Conservation (phyloP, 2,888 invertebrate species). For the Apamea epomidion region DNA sequence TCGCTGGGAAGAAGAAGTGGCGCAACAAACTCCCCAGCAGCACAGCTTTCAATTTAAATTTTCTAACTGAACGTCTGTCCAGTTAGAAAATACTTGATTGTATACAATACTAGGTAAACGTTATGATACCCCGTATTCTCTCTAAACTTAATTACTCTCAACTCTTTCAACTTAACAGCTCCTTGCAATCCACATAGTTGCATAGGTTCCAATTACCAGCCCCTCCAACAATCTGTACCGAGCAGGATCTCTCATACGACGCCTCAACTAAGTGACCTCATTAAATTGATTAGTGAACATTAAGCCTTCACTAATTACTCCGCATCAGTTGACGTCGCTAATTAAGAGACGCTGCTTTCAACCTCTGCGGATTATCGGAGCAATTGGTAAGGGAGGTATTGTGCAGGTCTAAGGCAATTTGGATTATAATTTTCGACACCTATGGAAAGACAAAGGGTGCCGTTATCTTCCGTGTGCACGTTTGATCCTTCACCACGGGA, state of each 20-base stretch:
- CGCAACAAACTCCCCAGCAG: too few relatives aligned
- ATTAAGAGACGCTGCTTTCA: conserved; percentile 37
- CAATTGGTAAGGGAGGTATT: conserved; percentile 31
- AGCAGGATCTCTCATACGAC: not conserved
- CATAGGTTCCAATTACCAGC: not conserved
- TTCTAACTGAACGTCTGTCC: too few relatives aligned
- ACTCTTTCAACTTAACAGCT: too few relatives aligned
- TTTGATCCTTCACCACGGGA: not conserved
- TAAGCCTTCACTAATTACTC: conserved; percentile 38
- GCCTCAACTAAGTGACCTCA: conserved; percentile 26
- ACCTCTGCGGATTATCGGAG: conserved; percentile 13
- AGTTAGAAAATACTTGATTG: too few relatives aligned
- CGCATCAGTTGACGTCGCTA: conserved; percentile 36
- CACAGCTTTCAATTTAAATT: too few relatives aligned
- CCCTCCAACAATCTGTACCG: not conserved
- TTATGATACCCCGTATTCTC: too few relatives aligned
- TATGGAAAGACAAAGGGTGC: not conserved
- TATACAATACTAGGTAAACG: too few relatives aligned
- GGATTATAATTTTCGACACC: not conserved
- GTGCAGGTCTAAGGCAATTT: not conserved
- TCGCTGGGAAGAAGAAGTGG: too few relatives aligned
- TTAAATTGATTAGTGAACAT: conserved; percentile 41
- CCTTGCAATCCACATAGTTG: not conserved
- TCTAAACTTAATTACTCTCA: not conserved
- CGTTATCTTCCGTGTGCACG: not conserved